These are phyloP conservation scores for Euthynnus affinis DNA, from an alignment of 2,797 vertebrate species.

Conservation along the genomic window DNA sequence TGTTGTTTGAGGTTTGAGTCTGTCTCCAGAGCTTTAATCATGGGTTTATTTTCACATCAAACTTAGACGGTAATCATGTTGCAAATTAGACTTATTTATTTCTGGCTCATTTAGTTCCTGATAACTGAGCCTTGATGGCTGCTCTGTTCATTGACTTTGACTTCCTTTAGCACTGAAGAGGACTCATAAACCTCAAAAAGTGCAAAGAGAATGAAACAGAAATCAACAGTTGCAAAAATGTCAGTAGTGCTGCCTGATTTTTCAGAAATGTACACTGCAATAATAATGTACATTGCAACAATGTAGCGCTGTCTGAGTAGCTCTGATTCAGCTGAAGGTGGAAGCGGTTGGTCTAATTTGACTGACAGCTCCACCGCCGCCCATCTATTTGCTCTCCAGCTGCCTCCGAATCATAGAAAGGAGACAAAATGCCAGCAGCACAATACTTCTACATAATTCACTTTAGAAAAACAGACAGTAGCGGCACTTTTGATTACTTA, in stretches of 20 bases:
- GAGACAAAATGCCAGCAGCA: slow-evolving; percentile 72
- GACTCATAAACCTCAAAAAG: slow-evolving; percentile 4
- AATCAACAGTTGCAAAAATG: neutral
- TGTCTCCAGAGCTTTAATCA: slow-evolving; percentile 71
- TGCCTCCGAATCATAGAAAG: slow-evolving; percentile 60
- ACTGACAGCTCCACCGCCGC: slow-evolving; percentile 66
- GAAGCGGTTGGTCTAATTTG: slow-evolving; percentile 61
- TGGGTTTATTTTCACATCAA: slow-evolving; percentile 75
- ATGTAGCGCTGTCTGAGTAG: neutral
- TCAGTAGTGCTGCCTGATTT: neutral
- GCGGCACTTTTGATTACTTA: slow-evolving; percentile 55
- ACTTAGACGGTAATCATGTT: slow-evolving; percentile 53
- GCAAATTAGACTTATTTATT: slow-evolving; percentile 68
- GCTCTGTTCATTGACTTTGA: slow-evolving; percentile 48
- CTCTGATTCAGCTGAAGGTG: slow-evolving; percentile 44
- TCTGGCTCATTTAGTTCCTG: slow-evolving; percentile 66
- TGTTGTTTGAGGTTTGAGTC: slow-evolving; percentile 66
- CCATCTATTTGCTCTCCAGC: slow-evolving; percentile 59
- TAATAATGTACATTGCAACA: neutral
- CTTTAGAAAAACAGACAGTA: slow-evolving; percentile 36
- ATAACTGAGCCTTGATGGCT: slow-evolving; percentile 58
- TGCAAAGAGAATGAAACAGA: neutral
- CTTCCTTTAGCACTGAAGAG: slow-evolving; percentile 49
- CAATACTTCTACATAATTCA: slow-evolving; percentile 69
- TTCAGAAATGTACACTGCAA: slow-evolving; percentile 2